These are phyloP conservation scores for Leptinotarsa tumamoca DNA, from an alignment of 2,888 invertebrate species.

Conservation along the genomic window DNA sequence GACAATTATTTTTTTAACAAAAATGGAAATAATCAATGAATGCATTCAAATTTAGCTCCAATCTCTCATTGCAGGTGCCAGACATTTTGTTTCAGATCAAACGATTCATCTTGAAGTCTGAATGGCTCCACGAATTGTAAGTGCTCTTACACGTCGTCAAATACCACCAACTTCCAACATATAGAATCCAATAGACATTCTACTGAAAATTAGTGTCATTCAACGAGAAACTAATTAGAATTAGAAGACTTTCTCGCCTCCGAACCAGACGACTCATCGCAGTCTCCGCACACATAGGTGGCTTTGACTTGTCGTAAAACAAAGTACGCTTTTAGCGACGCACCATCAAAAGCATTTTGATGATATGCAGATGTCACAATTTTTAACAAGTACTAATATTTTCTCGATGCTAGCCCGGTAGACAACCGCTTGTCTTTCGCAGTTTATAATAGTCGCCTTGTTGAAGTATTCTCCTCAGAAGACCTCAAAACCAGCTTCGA, in stretches of 20 bases:
- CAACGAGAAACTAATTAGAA: slow-evolving; percentile 18
- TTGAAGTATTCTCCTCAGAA: neutral
- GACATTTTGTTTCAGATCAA: neutral
- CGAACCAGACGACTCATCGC: neutral
- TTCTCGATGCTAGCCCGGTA: slow-evolving; percentile 33
- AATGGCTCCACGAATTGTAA: slow-evolving; percentile 7
- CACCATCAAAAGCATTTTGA: slow-evolving; percentile 46
- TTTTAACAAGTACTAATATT: slow-evolving; percentile 43
- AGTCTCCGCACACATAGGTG: slow-evolving; percentile 21
- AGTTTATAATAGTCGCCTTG: slow-evolving; percentile 32
- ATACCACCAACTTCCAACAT: neutral
- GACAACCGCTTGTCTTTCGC: neutral
- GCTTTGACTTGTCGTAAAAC: slow-evolving; percentile 29
- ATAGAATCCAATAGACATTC: slow-evolving; percentile 15
- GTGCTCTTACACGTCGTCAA: slow-evolving; percentile 17
- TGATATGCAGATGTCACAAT: slow-evolving; percentile 46
- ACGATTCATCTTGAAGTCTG: neutral
- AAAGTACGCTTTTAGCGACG: slow-evolving; percentile 41
- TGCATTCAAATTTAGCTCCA: too few relatives aligned
- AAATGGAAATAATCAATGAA: too few relatives aligned
- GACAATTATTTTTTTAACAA: too few relatives aligned
- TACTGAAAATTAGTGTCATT: slow-evolving; percentile 14
- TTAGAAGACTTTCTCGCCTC: slow-evolving; percentile 1
- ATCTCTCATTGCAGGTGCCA: neutral
- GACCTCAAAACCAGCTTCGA: too few relatives aligned